Evolutionary conservation across 2,888 invertebrate species (phyloP).

Genomic region (Pristionchus fissidentatus): DNA sequence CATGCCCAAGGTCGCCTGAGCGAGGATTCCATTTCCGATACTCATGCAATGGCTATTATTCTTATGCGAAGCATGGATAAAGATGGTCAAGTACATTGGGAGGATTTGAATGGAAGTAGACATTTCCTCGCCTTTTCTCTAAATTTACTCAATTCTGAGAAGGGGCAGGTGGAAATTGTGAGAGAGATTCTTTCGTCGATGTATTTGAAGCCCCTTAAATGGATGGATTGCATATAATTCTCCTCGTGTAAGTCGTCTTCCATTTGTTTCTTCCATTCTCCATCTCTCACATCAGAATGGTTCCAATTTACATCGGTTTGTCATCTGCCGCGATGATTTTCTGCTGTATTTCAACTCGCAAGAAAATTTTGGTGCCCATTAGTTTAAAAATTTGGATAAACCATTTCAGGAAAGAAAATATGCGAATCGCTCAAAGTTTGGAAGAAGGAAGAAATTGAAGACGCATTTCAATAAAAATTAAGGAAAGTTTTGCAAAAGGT

Average conservation of each 20-base stretch:
- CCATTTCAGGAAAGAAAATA: slow-evolving; percentile 3
- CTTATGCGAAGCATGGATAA: no score
- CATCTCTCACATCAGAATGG: no score
- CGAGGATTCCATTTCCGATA: background rate
- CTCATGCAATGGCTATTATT: background rate
- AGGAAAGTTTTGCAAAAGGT: no score
- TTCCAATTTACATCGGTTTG: no score
- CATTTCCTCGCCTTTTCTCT: background rate
- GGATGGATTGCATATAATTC: slow-evolving; percentile 6
- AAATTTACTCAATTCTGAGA: background rate
- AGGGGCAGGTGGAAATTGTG: no score
- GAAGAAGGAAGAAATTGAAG: background rate
- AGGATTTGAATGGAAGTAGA: no score
- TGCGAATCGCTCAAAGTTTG: background rate
- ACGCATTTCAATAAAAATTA: no score
- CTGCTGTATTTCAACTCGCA: background rate
- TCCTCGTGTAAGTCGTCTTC: no score
- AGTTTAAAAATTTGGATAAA: background rate
- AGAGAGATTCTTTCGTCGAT: no score
- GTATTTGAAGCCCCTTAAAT: no score
- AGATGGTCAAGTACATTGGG: no score
- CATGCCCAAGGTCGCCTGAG: background rate
- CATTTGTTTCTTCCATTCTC: no score
- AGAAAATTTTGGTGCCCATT: background rate
- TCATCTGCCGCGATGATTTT: background rate